phyloP scores from a whole-genome alignment of 64 coral and sea anemone species.

The Actinia tenebrosa region DNA sequence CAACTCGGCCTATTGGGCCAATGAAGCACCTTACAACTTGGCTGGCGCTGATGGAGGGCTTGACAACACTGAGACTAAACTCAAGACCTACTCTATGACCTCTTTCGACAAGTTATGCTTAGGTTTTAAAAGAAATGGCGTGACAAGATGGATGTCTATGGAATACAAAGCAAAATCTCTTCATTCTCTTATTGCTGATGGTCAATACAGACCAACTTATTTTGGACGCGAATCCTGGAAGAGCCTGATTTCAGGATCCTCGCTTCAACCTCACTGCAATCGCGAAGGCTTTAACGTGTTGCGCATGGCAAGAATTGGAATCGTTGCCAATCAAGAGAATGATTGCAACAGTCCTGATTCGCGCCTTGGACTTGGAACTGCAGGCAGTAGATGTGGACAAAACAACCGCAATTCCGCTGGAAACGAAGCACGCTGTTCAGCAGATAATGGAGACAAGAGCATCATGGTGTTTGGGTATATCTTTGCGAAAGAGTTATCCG shows the following conservation, averaged over 20 bases:
- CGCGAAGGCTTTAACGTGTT: conserved; percentile 25
- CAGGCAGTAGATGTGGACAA: not conserved
- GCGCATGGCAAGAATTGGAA: conserved; percentile 42
- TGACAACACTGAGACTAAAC: not conserved
- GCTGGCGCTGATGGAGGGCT: not conserved
- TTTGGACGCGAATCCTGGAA: conserved; percentile 19
- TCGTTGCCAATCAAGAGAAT: conserved; percentile 32
- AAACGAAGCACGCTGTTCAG: not conserved
- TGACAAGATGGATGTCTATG: conserved; percentile 22
- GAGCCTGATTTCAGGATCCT: conserved; percentile 11
- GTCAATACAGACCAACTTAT: conserved; percentile 1
- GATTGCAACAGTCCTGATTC: conserved; percentile 40
- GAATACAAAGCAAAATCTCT: conserved; percentile 1
- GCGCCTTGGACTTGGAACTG: conserved; percentile 38
- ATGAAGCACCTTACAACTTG: not conserved
- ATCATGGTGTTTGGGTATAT: not conserved
- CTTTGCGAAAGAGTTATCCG: not conserved
- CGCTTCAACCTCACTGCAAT: conserved; percentile 8
- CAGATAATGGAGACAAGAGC: conserved; percentile 5
- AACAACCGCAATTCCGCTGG: conserved; percentile 1
- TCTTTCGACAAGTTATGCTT: conserved; percentile 2
- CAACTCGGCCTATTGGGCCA: conserved; percentile 10
- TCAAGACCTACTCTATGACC: not conserved
- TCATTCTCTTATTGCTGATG: conserved; percentile 11
- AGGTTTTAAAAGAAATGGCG: not conserved